Evolutionary conservation across 2,797 vertebrate species (phyloP), one percentile per base, ranked within the genome.

Genomic region (Amazona finschi): DNA sequence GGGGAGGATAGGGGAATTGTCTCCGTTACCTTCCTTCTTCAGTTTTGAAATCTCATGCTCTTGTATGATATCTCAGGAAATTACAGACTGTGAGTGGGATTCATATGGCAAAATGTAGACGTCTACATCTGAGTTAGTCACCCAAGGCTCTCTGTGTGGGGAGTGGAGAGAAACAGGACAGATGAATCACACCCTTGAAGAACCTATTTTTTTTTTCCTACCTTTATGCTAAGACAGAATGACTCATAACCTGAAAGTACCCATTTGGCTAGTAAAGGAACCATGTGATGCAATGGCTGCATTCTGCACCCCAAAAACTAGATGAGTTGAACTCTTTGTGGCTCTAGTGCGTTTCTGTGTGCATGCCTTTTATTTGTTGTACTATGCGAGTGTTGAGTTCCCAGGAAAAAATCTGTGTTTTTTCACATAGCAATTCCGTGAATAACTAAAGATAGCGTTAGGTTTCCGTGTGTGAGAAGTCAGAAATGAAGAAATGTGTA

Each of bases 51-150:
- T 94, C 64, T 86, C 64, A 62, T 90, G 80, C 39, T 90, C 55
- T 91, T 93, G 46, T 74, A 62, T 52, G 71, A 81, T 85, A 30
- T 17, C 80, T 81, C 1, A 12, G 72, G 85, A 86, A 91, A 90
- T 87, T 94, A 66, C 94, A 96, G 95, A 90, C 91, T 94, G 94
- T 96, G 96, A 96, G 95, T 95, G 94, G 96, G 96, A 94, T 90
- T 96, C 64, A 17, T 55, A 66, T 84, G 60, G 94, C 77, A 82
- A 95, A 94, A 94, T 86, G 93, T 90, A 95, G 94, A 95, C 28
- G 80, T 96, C 90, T 88, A 94, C 74, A 66, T 95, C 77, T 88
- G 91, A 94, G 91, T 95, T 96, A 96, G 91, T 96, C 94, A 96
- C 93, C 58, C 83, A 94, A 94, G 71, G 70, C 73, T 94, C 89